Evolutionary conservation across 1,140 invertebrate genomes (phyloP), one percentile per base, ranked within the genome.

Genomic region (Aphis gossypii): DNA sequence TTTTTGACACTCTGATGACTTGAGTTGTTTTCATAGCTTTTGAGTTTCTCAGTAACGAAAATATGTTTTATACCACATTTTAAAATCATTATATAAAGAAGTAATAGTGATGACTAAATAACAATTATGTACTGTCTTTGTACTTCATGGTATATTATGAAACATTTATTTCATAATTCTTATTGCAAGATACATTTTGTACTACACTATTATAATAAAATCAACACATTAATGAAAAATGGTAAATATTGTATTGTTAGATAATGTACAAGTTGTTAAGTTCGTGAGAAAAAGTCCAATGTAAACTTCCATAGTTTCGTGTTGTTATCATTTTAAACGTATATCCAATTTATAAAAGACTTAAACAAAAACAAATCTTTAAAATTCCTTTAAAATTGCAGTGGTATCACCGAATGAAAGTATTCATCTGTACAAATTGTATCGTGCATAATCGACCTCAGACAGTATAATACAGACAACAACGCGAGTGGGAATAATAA

Each of bases 381-480:
- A 1, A n/a, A 76, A 76, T 76, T 76, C n/a, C n/a, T 76, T n/a
- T 76, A n/a, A n/a, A 18, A 76, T 14, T 68, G 5, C 30, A n/a
- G 60, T n/a, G 56, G n/a, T n/a, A 68, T 8, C 60, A 14, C 4
- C 9, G 9, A n/a, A 30, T 68, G 30, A 14, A 68, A 18, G 60
- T 76, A n/a, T 76, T 76, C 60, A 76, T 76, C 60, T 76, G 14
- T 76, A 76, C 60, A 76, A 76, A 76, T 76, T 76, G 60, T 35
- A 76, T 76, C 60, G n/a, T 76, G n/a, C 30, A 76, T 76, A 76
- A 76, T 76, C 60, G 60, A 76, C 60, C 14, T 76, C 60, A 76
- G n/a, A 68, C 60, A 5, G 30, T 68, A 68, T 68, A 68, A 68
- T 68, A n/a, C 9, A 68, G 60, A n/a, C n/a, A 76, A 76, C n/a